Conservation (phyloP, 2,113 vertebrate genomes). For the Turnix velox region DNA sequence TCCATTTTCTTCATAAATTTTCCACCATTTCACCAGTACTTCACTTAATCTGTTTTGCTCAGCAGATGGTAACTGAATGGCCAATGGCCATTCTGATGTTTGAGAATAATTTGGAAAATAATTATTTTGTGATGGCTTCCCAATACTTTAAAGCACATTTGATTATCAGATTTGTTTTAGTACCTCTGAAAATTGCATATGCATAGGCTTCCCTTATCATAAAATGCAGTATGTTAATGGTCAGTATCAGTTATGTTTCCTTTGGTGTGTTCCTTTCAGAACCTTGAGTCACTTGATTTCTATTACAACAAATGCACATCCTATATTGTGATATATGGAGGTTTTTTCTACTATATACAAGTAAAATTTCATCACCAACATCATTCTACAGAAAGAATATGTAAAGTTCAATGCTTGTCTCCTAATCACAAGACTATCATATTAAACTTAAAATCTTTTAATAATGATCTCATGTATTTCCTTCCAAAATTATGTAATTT, state of each 20-base stretch:
- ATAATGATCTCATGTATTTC: neutral
- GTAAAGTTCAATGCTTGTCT: neutral
- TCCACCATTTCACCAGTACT: neutral
- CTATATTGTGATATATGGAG: neutral
- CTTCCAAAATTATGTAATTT: neutral
- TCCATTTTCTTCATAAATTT: neutral
- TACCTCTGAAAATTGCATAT: neutral
- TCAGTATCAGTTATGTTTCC: neutral
- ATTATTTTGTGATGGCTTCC: neutral
- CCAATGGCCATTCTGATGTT: neutral
- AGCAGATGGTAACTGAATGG: neutral
- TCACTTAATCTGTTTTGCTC: neutral
- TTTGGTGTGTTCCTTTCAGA: neutral
- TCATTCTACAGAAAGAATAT: neutral
- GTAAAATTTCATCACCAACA: neutral
- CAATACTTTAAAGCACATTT: neutral
- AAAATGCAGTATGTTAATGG: neutral
- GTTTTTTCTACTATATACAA: neutral
- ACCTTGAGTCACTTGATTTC: neutral
- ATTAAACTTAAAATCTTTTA: neutral
- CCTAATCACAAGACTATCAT: neutral
- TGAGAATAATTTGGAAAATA: neutral
- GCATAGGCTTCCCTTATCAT: neutral
- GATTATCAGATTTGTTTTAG: neutral
- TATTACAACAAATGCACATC: neutral